Evolutionary conservation across 2,797 vertebrate genomes (phyloP), one percentile per base, ranked within the genome.

Genomic region (Sebastes glaucus): DNA sequence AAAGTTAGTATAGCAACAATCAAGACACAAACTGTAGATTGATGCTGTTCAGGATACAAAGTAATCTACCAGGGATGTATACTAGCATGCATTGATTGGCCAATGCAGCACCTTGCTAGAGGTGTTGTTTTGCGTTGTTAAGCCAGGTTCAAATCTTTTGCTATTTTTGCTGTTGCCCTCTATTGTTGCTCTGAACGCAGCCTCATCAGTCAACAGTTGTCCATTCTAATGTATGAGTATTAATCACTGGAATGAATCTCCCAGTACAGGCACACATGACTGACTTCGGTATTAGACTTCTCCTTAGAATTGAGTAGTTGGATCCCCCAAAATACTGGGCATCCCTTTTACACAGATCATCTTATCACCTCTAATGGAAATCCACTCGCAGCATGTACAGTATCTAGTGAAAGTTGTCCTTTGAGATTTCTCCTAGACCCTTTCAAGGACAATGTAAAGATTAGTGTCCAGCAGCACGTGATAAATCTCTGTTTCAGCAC

Each of bases 371-470:
- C 49, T 55, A 18, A 72, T n/a, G n/a, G n/a, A 68, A 66, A 62
- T 70, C 38, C 22, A 23, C 30, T 70, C 32, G 22, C 28, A 57
- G 33, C 22, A 13, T 18, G n/a, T 8, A 30, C 55, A 56, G 38
- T 42, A 4, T 65, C 11, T 8, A 10, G 20, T 78, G 59, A 27
- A 42, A 52, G 60, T 55, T 27, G 20, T 38, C 64, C 46, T 73
- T 53, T 68, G 28, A 71, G 33, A n/a, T 25, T 57, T 23, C 32
- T 69, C 18, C 61, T 20, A 65, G 32, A 75, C 38, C 68, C 57
- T 64, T 42, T 23, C 7, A 18, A 74, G 74, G 75, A 69, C 74
- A 86, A 65, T 85, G 76, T 70, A 16, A 71, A 63, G 71, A 72
- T 63, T 52, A 78, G 46, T 32, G 49, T 77, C 65, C 28, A 55